These are phyloP conservation scores for Yponomeuta evonymella DNA, from an alignment of 2,888 invertebrate genomes.

Conservation along the genomic window DNA sequence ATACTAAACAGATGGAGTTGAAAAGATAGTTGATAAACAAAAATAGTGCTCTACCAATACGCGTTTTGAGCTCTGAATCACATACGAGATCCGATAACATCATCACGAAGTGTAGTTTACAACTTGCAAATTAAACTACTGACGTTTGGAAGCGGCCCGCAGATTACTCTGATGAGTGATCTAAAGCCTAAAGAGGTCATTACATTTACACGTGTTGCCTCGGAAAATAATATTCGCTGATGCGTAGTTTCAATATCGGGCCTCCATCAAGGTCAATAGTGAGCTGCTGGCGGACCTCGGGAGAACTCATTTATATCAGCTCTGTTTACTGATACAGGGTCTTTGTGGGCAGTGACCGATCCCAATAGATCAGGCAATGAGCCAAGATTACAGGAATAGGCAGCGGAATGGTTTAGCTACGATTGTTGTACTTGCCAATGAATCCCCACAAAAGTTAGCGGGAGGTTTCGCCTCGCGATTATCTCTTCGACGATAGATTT, in stretches of 20 bases:
- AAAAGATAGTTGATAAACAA: not conserved
- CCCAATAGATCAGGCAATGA: slow-evolving; percentile 14
- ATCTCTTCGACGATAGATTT: not conserved
- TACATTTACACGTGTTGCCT: slow-evolving; percentile 26
- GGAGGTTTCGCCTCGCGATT: not conserved
- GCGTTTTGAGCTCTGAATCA: not conserved
- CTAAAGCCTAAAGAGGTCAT: slow-evolving; percentile 32
- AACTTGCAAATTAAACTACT: slow-evolving; percentile 6
- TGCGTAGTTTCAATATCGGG: slow-evolving; percentile 27
- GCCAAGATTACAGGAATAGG: slow-evolving; percentile 9
- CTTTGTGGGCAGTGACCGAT: not conserved
- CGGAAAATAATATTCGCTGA: slow-evolving; percentile 25
- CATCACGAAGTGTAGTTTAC: not conserved
- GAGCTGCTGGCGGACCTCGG: slow-evolving; percentile 23
- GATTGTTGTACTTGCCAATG: slow-evolving; percentile 6
- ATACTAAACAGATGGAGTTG: not conserved
- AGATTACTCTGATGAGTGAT: slow-evolving; percentile 3
- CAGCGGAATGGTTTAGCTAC: not conserved
- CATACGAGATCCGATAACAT: not conserved
- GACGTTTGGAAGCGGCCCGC: slow-evolving; percentile 15
- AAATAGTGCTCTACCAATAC: not conserved
- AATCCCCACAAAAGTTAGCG: not conserved
- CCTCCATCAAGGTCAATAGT: slow-evolving; percentile 27
- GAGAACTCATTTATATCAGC: not conserved
- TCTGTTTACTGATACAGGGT: slow-evolving; percentile 9